Evolutionary conservation across 2,113 vertebrate species (phyloP), one percentile per base, ranked within the genome.

Genomic region (Oncorhynchus keta): DNA sequence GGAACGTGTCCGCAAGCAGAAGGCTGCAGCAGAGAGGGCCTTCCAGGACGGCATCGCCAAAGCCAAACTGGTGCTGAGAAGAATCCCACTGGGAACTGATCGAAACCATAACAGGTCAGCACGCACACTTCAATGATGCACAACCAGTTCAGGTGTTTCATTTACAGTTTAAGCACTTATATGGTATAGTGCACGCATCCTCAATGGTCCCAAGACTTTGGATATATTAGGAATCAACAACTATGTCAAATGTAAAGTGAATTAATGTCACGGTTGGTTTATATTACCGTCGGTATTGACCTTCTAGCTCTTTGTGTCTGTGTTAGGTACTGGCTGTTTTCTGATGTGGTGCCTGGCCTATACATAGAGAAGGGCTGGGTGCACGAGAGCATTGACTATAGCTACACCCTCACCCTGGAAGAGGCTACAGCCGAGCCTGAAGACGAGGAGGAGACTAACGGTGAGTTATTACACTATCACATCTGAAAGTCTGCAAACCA

Each of bases 301-400:
- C 9, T 11, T 55, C 1, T 9, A 51, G 62, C 5, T 51, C 7
- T 76, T 28, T 76, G 20, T 79, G 49, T 32, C 18, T 68, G 32
- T 74, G 61, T 64, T 30, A 99, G 98, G 78, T 99, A 98, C 79
- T 99, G 98, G 98, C 94, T 99, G 62, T 99, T 99, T 89, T 99
- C 97, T 0, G 97, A 99, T 65, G 95, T 97, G 68, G 95, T 98
- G 84, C 97, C 98, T 62, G 98, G 98, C 13, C 92, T 99, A 76
- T 99, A 97, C 88, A 93, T 99, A 18, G 98, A 99, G 86, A 99
- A 99, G 76, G 97, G 98, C 70, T 99, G 98, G 98, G 97, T 98
- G 1, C 94, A 97, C 5, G 96, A 99, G 70, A 92, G 95, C 80
- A 97, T 99, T 39, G 93, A 97, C 79, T 99, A 99, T 88, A 95